These are phyloP conservation scores for Polydrusus tereticollis DNA, from an alignment of 2,888 invertebrate genomes.

Conservation along the genomic window DNA sequence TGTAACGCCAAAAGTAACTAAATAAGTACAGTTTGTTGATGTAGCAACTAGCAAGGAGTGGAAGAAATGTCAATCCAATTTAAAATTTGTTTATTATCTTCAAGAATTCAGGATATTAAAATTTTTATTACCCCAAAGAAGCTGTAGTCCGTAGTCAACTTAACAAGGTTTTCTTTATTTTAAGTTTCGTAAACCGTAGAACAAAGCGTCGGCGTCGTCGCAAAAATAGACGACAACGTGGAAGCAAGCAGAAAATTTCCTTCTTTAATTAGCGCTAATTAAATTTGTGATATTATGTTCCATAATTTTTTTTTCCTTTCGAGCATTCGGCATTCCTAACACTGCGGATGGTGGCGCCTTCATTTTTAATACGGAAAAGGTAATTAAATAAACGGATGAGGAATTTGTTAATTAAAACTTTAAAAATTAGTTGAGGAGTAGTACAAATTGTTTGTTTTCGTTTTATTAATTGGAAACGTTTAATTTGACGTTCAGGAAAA, in stretches of 20 bases:
- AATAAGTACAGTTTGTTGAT: too few relatives aligned
- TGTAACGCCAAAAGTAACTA: too few relatives aligned
- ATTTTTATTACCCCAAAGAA: too few relatives aligned
- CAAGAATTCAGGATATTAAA: too few relatives aligned
- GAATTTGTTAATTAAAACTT: constrained; percentile 54
- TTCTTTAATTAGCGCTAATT: constrained; percentile 66
- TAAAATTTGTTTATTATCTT: too few relatives aligned
- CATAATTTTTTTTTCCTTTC: constrained; percentile 58
- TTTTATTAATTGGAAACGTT: constrained; percentile 49
- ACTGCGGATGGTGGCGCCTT: constrained; percentile 47
- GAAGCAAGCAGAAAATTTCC: constrained; percentile 52
- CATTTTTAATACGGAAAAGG: constrained; percentile 49
- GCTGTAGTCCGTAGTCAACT: not conserved
- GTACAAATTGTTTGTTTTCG: constrained; percentile 52
- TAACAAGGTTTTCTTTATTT: constrained; percentile 25
- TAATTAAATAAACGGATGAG: constrained; percentile 52
- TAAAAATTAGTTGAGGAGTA: constrained; percentile 50
- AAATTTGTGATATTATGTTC: constrained; percentile 66
- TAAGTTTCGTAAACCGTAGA: constrained; percentile 41
- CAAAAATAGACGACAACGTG: constrained; percentile 57
- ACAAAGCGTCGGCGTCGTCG: constrained; percentile 35
- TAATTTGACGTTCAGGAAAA: constrained; percentile 48
- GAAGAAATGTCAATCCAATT: too few relatives aligned
- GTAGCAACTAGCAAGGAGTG: too few relatives aligned
- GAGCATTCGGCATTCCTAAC: constrained; percentile 53